Evolutionary conservation across 35 echinoderm and acorn worm species (phyloP).

Genomic region (Heliocidaris erythrogramma): DNA sequence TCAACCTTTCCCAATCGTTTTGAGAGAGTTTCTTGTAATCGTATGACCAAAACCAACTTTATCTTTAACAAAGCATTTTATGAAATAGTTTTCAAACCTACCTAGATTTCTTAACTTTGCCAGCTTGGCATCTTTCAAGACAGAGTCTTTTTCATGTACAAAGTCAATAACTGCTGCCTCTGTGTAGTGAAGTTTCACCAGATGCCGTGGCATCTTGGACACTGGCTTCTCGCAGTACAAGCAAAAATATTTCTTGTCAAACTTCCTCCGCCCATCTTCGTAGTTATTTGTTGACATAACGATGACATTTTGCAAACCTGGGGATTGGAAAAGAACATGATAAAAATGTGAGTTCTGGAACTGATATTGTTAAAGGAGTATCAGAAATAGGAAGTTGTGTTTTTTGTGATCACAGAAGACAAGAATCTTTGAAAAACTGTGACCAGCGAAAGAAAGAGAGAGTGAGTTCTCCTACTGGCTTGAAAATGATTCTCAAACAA

Average conservation of each 20-base stretch:
- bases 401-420: neutral
- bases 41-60: no score
- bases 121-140: conserved; percentile 10
- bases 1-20: no score
- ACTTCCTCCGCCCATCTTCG: conserved; percentile 28
- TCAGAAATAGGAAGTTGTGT: neutral
- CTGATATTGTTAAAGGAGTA: neutral
- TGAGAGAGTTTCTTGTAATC: no score
- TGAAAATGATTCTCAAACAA: no score
- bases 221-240: conserved; percentile 46
- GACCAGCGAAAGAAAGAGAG: neutral
- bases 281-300: conserved; percentile 40
- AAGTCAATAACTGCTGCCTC: conserved; percentile 38
- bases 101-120: conserved; percentile 35
- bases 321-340: neutral
- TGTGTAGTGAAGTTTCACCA: conserved; percentile 25
- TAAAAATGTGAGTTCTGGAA: neutral
- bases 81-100: neutral
- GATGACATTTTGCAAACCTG: conserved; percentile 24
- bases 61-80: no score
- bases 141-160: neutral
- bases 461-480: neutral
- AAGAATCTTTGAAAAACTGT: neutral
- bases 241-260: conserved; percentile 47
- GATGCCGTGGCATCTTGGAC: conserved; percentile 30